These are phyloP conservation scores for Allolobophora icterica DNA, from an alignment of 2,888 invertebrate species.

Conservation along the genomic window DNA sequence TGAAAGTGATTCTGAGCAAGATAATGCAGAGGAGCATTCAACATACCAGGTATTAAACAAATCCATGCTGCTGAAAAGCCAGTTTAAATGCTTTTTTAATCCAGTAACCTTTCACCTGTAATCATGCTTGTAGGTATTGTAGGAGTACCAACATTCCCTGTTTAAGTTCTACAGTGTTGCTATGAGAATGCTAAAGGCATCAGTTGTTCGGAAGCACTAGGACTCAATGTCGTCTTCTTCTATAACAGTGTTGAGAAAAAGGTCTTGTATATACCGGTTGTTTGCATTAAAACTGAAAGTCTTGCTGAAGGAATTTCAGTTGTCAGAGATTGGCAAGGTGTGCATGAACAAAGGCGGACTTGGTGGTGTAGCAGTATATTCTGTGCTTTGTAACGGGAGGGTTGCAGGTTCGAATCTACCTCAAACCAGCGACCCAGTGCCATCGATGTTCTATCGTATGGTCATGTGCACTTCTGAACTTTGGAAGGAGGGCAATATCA, in stretches of 20 bases:
- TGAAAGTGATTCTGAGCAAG: slow-evolving; percentile 30
- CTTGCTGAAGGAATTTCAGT: background rate
- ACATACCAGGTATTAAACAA: slow-evolving; percentile 49
- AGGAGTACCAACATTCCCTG: background rate
- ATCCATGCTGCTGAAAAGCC: background rate
- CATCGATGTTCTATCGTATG: no score
- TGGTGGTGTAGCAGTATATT: no score
- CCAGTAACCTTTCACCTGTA: background rate
- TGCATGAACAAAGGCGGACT: no score
- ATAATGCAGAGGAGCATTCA: background rate
- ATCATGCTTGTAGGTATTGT: background rate
- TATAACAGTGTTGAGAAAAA: background rate
- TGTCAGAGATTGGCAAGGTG: background rate
- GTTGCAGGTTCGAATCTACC: no score
- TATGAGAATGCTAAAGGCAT: background rate
- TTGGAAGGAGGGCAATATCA: no score
- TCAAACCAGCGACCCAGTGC: no score
- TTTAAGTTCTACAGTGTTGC: no score
- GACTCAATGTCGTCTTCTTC: background rate
- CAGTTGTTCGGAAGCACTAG: background rate
- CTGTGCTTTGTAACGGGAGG: no score
- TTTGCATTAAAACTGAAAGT: background rate
- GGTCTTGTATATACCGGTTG: background rate
- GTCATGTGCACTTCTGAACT: no score
- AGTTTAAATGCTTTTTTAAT: background rate